Evolutionary conservation across 2,797 vertebrate species (phyloP).

Genomic region (Lepilemur ruficaudatus): DNA sequence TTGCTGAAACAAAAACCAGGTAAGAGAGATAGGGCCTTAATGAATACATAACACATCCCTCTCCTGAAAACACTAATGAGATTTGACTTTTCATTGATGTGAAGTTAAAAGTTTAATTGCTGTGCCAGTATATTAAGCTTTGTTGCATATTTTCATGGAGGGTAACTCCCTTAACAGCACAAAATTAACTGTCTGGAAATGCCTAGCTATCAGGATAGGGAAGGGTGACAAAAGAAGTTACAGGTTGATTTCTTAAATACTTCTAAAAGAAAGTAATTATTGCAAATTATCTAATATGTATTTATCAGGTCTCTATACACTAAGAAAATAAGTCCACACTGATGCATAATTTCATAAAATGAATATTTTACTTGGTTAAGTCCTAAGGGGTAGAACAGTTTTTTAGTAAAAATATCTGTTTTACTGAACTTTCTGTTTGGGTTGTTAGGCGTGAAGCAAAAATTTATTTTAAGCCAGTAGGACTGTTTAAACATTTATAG

Average conservation of each 20-base stretch:
- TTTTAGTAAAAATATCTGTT: background rate
- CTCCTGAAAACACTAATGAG: background rate
- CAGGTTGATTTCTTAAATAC: background rate
- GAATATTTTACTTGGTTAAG: background rate
- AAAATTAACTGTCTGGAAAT: background rate
- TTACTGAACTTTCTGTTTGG: background rate
- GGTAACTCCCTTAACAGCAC: background rate
- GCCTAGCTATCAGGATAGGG: background rate
- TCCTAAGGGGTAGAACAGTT: background rate
- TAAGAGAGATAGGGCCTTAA: background rate
- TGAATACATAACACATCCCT: accelerated
- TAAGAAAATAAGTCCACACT: background rate
- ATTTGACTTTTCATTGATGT: background rate
- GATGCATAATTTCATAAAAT: background rate
- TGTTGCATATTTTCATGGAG: background rate
- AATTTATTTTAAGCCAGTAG: background rate
- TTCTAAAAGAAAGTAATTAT: background rate
- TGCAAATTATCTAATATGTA: background rate
- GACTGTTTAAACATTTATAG: conserved; percentile 35
- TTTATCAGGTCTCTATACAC: background rate
- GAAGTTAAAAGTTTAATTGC: background rate
- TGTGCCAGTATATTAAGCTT: background rate
- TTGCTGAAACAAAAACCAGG: background rate
- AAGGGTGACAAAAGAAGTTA: background rate
- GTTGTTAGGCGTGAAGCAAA: background rate